Conservation (phyloP, 2,888 invertebrate genomes). For the Cerastis rubricosa region DNA sequence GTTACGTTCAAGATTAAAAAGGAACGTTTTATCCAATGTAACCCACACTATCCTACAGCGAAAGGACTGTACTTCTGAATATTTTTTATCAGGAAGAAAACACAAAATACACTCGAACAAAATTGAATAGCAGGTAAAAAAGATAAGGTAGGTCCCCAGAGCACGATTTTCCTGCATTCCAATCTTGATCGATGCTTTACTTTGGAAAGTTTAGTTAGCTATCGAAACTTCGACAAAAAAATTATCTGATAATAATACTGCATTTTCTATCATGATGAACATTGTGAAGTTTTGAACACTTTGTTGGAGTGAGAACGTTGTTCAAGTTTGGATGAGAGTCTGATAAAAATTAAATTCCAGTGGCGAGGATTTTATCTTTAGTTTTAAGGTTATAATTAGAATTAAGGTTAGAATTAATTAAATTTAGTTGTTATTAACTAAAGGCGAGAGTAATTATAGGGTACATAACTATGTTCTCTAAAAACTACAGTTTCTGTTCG, state of each 20-base stretch:
- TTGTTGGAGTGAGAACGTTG: constrained; percentile 54
- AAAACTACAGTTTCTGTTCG: too few relatives aligned
- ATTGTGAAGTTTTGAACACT: constrained; percentile 60
- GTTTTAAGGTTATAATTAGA: too few relatives aligned
- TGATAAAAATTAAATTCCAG: constrained; percentile 39
- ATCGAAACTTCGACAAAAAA: constrained; percentile 47
- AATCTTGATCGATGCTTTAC: constrained; percentile 38
- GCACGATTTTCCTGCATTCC: background rate
- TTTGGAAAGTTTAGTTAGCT: constrained; percentile 33
- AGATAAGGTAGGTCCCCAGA: background rate
- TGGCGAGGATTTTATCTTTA: background rate
- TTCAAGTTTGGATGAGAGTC: constrained; percentile 41
- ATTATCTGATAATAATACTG: constrained; percentile 58
- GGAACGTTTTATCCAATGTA: too few relatives aligned
- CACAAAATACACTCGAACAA: background rate
- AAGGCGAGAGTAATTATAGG: too few relatives aligned
- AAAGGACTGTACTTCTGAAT: too few relatives aligned
- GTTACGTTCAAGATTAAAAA: too few relatives aligned
- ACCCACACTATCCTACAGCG: too few relatives aligned
- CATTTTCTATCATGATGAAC: constrained; percentile 68
- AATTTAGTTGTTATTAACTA: background rate
- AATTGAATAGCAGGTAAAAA: background rate
- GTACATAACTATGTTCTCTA: too few relatives aligned
- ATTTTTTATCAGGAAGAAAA: background rate
- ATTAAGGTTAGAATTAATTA: too few relatives aligned